Evolutionary conservation across 1,140 invertebrate genomes (phyloP), one percentile per base, ranked within the genome.

Genomic region (Leptinotarsa texana): DNA sequence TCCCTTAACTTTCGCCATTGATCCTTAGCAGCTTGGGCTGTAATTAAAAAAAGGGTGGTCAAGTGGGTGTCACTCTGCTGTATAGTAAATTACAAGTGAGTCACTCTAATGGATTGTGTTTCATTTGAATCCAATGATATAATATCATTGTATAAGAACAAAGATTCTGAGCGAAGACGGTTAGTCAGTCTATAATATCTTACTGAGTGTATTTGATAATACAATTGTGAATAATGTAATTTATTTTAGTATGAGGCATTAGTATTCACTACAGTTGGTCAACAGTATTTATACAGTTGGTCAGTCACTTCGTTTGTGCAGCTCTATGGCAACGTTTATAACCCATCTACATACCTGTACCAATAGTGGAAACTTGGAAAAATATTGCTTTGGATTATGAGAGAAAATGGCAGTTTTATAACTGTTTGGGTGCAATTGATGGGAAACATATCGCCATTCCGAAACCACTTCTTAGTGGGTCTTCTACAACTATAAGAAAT

Each of bases 381-480:
- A 57, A 67, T 27, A 83, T 81, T 70, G 66, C 79, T 66, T 67
- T 76, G 24, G 78, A 77, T 33, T 85, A 81, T 79, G 22, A 76
- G 47, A 61, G 48, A 51, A 67, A 75, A 67, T 86, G 85, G 81
- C 77, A 85, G 51, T 85, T 87, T 75, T 86, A 85, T 27, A 81
- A 86, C 77, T 87, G 86, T 72, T 71, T 85, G 22, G 86, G 86
- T 17, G 82, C 83, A 17, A 76, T 88, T 18, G 86, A 87, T 79
- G 85, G 86, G 13, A 87, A 86, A 76, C 86, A 80, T 63, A 73
- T 79, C 21, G 48, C 49, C 8, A 67, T 79, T 63, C 63, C 33
- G 67, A 72, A 71, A 66, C 77, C 79, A n/a, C 17, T 13, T 17
- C 61, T 66, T 4, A 74, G 73, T 48, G 78, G 77, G 18, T 74